phyloP scores from a whole-genome alignment of 64 coral and sea anemone species.

The Dendronephthya gigantea region DNA sequence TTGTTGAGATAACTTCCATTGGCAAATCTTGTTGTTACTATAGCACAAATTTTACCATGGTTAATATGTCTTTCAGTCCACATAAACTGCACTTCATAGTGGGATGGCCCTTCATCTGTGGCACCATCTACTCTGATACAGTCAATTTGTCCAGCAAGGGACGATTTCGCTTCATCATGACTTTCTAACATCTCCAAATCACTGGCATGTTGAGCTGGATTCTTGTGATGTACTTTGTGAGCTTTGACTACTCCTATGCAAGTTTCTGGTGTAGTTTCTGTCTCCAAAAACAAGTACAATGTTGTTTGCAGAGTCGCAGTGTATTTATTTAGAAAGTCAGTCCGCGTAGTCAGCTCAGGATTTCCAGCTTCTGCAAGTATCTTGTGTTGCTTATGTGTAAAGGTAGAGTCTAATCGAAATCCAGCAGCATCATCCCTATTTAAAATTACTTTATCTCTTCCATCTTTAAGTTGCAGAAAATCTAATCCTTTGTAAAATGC shows the following conservation, averaged over 20 bases:
- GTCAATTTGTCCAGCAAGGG: constrained; percentile 14
- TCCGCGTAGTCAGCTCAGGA: constrained; percentile 38
- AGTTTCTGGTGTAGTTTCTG: constrained; percentile 23
- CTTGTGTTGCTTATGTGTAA: constrained; percentile 48
- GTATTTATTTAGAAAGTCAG: constrained; percentile 47
- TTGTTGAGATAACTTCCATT: constrained; percentile 46
- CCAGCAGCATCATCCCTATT: constrained; percentile 44
- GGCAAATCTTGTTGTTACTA: constrained; percentile 30
- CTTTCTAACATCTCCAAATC: constrained; percentile 21
- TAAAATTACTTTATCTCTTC: constrained; percentile 21
- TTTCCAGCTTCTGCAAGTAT: constrained; percentile 23
- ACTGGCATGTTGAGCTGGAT: constrained; percentile 38
- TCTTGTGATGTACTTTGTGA: constrained; percentile 23
- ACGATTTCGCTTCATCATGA: neutral
- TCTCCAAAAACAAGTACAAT: constrained; percentile 41
- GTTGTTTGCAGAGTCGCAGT: constrained; percentile 39
- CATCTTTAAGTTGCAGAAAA: constrained; percentile 36
- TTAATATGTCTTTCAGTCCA: constrained; percentile 38
- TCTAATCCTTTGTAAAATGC: constrained; percentile 51
- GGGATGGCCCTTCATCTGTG: constrained; percentile 31
- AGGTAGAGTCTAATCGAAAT: constrained; percentile 38
- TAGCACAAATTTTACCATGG: constrained; percentile 23
- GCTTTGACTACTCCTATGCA: constrained; percentile 44
- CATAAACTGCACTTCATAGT: constrained; percentile 38
- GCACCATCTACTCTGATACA: constrained; percentile 41